Base-by-base conservation (phyloP, 2,113 vertebrate species). In the Spea multiplicata region DNA sequence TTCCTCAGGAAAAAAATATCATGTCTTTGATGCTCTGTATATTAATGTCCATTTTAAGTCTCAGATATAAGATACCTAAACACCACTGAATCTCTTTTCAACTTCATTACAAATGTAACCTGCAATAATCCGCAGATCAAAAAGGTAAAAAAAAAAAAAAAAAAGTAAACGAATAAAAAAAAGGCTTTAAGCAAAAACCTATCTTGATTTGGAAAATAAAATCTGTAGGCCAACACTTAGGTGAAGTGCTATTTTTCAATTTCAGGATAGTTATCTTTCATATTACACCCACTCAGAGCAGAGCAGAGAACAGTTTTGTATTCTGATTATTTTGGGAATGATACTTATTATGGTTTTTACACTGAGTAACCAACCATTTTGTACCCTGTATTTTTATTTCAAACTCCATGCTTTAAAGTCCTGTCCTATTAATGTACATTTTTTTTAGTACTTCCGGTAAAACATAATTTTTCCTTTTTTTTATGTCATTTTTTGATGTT, bases 21-120 rank as follows among this genome's bases (percentile, higher is more conserved):
- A 6, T 53, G 13, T 17, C 55, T 71, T 71, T 71, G 66, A 72
- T 66, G 14, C 44, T 78, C 61, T 47, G 44, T 73, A 68, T 80
- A 80, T 74, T 68, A 80, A 80, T 80, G 77, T 49, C 55, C 61
- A 57, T 73, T 57, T 73, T 53, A 74, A 59, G 52, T 61, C 50
- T 44, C 53, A 68, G 50, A 65, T 66, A 16, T 50, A 71, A 71
- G 59, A 59, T 71, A 7, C 69, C 44, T 12, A 55, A 66, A 72
- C 44, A 79, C 49, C 50, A 45, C 44, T 73, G n/a, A 47, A 30
- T 80, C 70, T 66, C 47, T 65, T 44, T 66, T 47, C 14, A 65
- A 5, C 57, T 65, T 57, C 17, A 17, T 74, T n/a, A 57, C 44
- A 73, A 68, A 68, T 44, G 49, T 46, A 67, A 80, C 62, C 52